phyloP scores from a whole-genome alignment of 1,140 invertebrate species.

The Mercenaria mercenaria region DNA sequence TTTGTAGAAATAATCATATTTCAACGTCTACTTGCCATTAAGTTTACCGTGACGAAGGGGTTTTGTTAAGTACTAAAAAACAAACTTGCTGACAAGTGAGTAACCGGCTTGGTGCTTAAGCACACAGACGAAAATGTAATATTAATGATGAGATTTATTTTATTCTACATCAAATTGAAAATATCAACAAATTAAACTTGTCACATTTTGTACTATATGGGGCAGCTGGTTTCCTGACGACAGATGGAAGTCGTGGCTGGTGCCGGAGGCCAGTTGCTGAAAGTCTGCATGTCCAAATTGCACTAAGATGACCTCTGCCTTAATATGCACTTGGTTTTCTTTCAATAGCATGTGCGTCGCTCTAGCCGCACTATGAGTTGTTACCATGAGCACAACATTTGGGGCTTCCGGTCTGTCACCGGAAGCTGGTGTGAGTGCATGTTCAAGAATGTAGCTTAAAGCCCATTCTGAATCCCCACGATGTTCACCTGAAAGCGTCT shows the following conservation, averaged over 20 bases:
- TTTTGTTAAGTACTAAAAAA: too few relatives aligned
- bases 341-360: not conserved
- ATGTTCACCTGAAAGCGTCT: not conserved
- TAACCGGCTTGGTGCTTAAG: too few relatives aligned
- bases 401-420: not conserved
- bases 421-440: not conserved
- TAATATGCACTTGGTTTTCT: not conserved
- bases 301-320: not conserved
- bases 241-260: not conserved
- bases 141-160: too few relatives aligned
- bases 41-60: too few relatives aligned
- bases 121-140: too few relatives aligned
- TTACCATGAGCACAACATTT: conserved; percentile 22
- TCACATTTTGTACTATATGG: not conserved
- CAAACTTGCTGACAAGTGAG: too few relatives aligned
- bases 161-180: too few relatives aligned
- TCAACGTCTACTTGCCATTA: too few relatives aligned
- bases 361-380: not conserved
- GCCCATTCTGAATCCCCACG: not conserved
- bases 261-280: not conserved
- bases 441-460: not conserved
- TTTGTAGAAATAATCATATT: too few relatives aligned
- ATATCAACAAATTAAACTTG: not conserved
- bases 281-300: not conserved
- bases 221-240: not conserved